Percentiles rank a stretch among this genome's conserved stretches.
Evolutionary conservation across 2,888 invertebrate species (phyloP).

Genomic region (Lasioglossum malachurum): DNA sequence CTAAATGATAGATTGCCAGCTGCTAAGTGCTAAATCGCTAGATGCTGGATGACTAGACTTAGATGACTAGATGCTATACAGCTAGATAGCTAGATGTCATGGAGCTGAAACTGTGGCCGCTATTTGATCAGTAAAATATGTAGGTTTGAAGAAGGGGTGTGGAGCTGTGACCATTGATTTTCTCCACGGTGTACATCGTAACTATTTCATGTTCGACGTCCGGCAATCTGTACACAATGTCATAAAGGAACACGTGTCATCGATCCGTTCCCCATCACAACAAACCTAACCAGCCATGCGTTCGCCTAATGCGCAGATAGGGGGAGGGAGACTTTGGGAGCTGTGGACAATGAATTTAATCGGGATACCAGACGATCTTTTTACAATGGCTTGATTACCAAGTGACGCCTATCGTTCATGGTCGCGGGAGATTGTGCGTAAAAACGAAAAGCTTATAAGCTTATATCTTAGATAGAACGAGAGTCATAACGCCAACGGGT

Average conservation of each 20-base stretch:
- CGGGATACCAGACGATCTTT: slow-evolving; percentile 46
- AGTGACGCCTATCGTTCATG: slow-evolving; percentile 27
- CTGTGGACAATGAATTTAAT: slow-evolving; percentile 44
- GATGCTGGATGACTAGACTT: too few relatives aligned
- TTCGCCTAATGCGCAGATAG: neutral
- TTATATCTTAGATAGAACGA: slow-evolving; percentile 14
- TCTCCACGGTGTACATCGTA: neutral
- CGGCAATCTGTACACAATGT: slow-evolving; percentile 18
- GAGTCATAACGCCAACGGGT: slow-evolving; percentile 45
- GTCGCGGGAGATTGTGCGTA: slow-evolving; percentile 27
- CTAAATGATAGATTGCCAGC: too few relatives aligned
- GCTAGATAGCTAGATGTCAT: neutral
- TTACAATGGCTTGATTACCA: slow-evolving; percentile 40
- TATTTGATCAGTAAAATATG: neutral
- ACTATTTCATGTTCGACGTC: slow-evolving; percentile 6
- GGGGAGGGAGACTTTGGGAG: neutral
- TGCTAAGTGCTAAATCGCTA: neutral
- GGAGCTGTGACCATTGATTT: neutral
- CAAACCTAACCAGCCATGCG: slow-evolving; percentile 14
- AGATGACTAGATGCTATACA: too few relatives aligned
- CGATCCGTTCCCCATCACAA: neutral
- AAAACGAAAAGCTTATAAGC: slow-evolving; percentile 55
- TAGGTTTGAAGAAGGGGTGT: neutral
- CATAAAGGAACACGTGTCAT: slow-evolving; percentile 22
- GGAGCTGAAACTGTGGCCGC: neutral